These are phyloP conservation scores for Elegia similella DNA, from an alignment of 2,888 invertebrate genomes.

Conservation along the genomic window DNA sequence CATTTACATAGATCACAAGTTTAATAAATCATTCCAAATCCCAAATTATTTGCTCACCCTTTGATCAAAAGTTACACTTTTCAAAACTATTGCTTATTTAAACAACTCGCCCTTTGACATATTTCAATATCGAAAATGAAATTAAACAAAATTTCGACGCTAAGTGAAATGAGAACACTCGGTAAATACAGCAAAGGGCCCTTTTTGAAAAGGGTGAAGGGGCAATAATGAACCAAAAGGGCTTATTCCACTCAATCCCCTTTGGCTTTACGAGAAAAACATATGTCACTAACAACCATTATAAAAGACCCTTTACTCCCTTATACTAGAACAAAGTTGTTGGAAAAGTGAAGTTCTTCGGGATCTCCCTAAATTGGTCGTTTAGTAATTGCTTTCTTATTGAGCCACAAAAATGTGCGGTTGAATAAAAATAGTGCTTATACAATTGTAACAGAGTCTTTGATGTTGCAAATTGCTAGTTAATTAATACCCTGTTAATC, in stretches of 20 bases:
- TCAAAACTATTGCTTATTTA: constrained; percentile 8
- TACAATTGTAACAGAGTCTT: constrained; percentile 26
- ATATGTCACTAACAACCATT: constrained; percentile 64
- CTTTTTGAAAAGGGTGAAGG: constrained; percentile 56
- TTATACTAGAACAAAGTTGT: constrained; percentile 24
- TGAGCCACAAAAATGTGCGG: constrained; percentile 31
- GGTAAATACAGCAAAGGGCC: constrained; percentile 60
- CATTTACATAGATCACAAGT: too few species aligned
- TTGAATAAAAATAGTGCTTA: constrained; percentile 39
- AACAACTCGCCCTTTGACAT: constrained; percentile 19
- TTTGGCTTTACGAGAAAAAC: constrained; percentile 59
- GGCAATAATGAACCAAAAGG: constrained; percentile 72
- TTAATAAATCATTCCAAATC: not conserved
- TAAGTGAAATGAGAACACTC: constrained; percentile 59
- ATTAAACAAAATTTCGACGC: constrained; percentile 36
- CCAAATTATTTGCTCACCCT: not conserved
- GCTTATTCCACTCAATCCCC: constrained; percentile 74
- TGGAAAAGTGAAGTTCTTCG: constrained; percentile 26
- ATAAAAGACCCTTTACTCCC: constrained; percentile 33
- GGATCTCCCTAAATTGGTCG: constrained; percentile 47
- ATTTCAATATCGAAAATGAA: constrained; percentile 25
- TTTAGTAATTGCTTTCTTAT: constrained; percentile 65
- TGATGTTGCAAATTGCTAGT: constrained; percentile 23
- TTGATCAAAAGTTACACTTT: constrained; percentile 2
- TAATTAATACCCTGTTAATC: constrained; percentile 51